Percentiles rank a stretch among this genome's conserved stretches.
phyloP scores from a whole-genome alignment of 2,797 vertebrate genomes.

The Phrynocephalus forsythii region DNA sequence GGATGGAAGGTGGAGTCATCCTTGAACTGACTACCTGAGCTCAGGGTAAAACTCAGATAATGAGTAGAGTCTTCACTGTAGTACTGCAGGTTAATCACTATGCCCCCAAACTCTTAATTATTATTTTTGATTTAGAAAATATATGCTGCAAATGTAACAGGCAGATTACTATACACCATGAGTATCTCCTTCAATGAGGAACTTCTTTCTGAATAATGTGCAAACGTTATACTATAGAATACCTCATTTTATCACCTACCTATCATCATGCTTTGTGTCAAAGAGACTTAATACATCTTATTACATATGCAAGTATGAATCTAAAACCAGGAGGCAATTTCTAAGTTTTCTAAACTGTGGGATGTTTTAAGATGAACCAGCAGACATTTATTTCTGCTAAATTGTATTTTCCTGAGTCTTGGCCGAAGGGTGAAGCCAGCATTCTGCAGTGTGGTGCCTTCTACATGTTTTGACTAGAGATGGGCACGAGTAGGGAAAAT shows the following conservation, averaged over 20 bases:
- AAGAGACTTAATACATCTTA: not conserved
- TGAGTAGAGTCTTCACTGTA: no score
- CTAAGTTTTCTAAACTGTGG: no score
- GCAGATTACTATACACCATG: not conserved
- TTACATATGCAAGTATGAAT: not conserved
- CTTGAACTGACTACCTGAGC: no score
- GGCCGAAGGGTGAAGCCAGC: not conserved
- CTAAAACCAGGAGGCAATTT: not conserved
- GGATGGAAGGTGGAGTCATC: no score
- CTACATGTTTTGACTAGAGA: not conserved
- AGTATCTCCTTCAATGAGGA: no score
- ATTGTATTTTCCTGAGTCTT: not conserved
- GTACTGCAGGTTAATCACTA: no score
- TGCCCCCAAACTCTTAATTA: no score
- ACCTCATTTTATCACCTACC: not conserved
- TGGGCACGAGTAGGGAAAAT: no score
- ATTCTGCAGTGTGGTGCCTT: not conserved
- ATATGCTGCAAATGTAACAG: not conserved
- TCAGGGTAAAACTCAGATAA: no score
- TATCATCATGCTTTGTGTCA: not conserved
- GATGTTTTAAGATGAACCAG: not conserved
- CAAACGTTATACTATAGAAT: not conserved
- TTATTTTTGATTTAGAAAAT: no score
- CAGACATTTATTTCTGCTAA: not conserved
- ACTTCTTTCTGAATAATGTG: not conserved